Base-by-base conservation (phyloP, 92 coral and sea anemone species). In the Epizoanthus ramosus region DNA sequence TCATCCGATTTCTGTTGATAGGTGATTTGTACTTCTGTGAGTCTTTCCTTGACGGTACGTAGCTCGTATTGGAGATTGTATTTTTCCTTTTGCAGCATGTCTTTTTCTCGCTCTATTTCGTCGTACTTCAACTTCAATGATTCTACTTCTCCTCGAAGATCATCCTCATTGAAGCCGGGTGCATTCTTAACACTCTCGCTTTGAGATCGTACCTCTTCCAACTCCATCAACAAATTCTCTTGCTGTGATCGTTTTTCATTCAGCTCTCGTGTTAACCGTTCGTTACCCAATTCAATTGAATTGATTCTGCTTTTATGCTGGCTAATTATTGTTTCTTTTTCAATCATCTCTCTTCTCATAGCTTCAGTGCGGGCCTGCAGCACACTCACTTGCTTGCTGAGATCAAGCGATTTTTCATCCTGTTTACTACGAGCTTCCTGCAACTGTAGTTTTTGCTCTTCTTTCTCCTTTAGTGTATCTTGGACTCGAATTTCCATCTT, bases 1-100 rank as follows among this genome's bases (percentile, higher is more conserved):
- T 92, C 92, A 74, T 90, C 90, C 3, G 97, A 80, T 66, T 95
- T 97, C 85, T 94, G 95, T 58, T 91, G 85, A 72, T 92, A 90
- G 54, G 92, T 85, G 45, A 89, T 94, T 60, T 93, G 93, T n/a
- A 86, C 92, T n/a, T 85, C 90, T 64, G 87, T 71, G 21, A 93
- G 89, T 67, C 87, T 84, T 67, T 89, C 93, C 31, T 63, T 89
- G 41, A 93, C 88, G 22, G 66, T 84, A 17, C 88, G 82, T 56
- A 93, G 84, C 80, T 93, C 98, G 80, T 74, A 65, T 67, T 91
- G 95, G 18, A 93, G 88, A 61, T 81, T 90, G 61, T 89, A 41
- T n/a, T 87, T 92, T 35, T 93, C 95, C 60, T 81, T 86, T 61
- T 84, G 81, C 5, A 93, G 79, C 37, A 71, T 83, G 41, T 91